These are phyloP conservation scores for Tipula unca DNA, from an alignment of 2,888 invertebrate species.

Conservation along the genomic window DNA sequence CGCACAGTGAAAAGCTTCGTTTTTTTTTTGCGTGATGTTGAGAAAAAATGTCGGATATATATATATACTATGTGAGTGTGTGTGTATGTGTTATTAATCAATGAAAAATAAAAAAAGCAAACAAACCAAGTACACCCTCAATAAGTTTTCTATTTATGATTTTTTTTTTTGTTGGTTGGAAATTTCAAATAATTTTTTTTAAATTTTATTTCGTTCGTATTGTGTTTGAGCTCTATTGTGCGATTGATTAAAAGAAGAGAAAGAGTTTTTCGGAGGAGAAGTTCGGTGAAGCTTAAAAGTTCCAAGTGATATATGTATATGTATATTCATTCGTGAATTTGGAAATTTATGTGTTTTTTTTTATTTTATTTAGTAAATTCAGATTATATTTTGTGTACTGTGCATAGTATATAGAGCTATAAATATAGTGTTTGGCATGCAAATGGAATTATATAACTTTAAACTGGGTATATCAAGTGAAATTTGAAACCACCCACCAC, in stretches of 20 bases:
- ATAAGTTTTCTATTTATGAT: background rate
- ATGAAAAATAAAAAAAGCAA: background rate
- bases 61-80: background rate
- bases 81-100: background rate
- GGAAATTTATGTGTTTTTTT: background rate
- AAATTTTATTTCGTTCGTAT: background rate
- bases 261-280: background rate
- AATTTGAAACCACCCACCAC: background rate
- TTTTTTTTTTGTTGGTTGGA: background rate
- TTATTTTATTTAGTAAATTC: background rate
- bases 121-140: background rate
- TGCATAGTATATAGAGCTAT: background rate
- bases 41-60: slow-evolving; percentile 1
- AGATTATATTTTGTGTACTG: background rate
- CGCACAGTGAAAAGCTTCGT: background rate
- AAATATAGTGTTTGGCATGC: background rate
- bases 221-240: background rate
- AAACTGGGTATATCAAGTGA: background rate
- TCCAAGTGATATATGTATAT: background rate
- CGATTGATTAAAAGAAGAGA: background rate
- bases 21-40: background rate
- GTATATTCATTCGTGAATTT: background rate
- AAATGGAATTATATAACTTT: background rate
- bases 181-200: background rate
- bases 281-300: background rate